phyloP scores from a whole-genome alignment of 2,113 vertebrate species.

The Hymenochirus boettgeri region DNA sequence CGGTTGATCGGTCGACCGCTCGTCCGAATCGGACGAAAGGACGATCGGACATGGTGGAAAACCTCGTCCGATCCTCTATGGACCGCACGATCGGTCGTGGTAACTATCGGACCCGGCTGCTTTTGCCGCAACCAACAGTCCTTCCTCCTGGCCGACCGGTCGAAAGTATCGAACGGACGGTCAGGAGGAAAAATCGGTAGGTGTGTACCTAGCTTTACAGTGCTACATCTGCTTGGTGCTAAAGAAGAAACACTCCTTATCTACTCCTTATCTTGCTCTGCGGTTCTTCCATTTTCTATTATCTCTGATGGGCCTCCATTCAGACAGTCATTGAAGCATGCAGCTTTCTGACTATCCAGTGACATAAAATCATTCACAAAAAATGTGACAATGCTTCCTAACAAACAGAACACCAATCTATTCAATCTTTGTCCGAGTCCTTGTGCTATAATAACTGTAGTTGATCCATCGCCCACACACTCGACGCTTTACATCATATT shows the following conservation, averaged over 20 bases:
- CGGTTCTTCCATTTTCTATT: conserved; percentile 25
- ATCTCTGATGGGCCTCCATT: conserved; percentile 21
- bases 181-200: too few species aligned
- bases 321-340: conserved; percentile 23
- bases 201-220: too few species aligned
- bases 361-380: conserved; percentile 37
- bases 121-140: too few species aligned
- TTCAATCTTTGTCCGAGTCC: conserved; percentile 6
- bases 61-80: too few species aligned
- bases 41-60: too few species aligned
- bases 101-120: too few species aligned
- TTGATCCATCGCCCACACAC: conserved; percentile 22
- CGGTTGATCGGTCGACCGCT: too few species aligned
- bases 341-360: conserved; percentile 11
- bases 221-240: conserved; percentile 9
- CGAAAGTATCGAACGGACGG: too few species aligned
- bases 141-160: too few species aligned
- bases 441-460: not conserved
- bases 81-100: too few species aligned
- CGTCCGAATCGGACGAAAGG: too few species aligned
- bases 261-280: too few species aligned
- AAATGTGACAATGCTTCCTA: conserved; percentile 26
- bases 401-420: conserved; percentile 13
- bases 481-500: conserved; percentile 9
- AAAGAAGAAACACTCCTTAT: conserved; percentile 18